Evolutionary conservation across 2,888 invertebrate species (phyloP).

Genomic region (Quadroppia sp.): DNA sequence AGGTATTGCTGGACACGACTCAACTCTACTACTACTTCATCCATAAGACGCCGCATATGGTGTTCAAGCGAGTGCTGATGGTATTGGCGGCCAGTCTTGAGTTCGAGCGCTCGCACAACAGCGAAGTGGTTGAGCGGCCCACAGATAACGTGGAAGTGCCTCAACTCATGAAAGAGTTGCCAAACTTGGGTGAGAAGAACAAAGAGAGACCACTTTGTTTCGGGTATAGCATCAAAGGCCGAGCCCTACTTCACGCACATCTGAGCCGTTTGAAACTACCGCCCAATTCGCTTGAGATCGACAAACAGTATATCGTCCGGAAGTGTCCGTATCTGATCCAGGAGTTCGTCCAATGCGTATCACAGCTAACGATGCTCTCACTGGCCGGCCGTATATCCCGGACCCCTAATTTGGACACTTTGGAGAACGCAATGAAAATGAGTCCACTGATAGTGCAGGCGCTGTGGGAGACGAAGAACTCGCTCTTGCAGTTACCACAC

Average conservation of each 20-base stretch:
- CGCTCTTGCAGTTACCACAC: slow-evolving; percentile 88
- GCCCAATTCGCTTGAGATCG: slow-evolving; percentile 67
- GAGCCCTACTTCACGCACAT: slow-evolving; percentile 93
- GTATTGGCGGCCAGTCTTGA: slow-evolving; percentile 93
- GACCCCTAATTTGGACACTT: slow-evolving; percentile 82
- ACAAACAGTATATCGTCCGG: slow-evolving; percentile 57
- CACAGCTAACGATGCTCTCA: slow-evolving; percentile 84
- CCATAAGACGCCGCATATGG: slow-evolving; percentile 92
- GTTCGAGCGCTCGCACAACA: slow-evolving; percentile 89
- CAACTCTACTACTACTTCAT: slow-evolving; percentile 94
- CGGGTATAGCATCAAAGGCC: slow-evolving; percentile 77
- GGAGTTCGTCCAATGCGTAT: slow-evolving; percentile 94
- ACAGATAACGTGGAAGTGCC: slow-evolving; percentile 94
- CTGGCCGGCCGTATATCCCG: slow-evolving; percentile 80
- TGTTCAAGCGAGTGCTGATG: slow-evolving; percentile 90
- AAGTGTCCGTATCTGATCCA: slow-evolving; percentile 92
- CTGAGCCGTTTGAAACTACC: slow-evolving; percentile 76
- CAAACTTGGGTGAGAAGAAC: slow-evolving; percentile 90
- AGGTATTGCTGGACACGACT: slow-evolving; percentile 90
- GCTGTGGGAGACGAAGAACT: slow-evolving; percentile 90
- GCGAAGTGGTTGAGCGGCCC: slow-evolving; percentile 84
- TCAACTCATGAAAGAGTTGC: slow-evolving; percentile 83
- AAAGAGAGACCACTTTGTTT: slow-evolving; percentile 89
- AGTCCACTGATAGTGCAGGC: slow-evolving; percentile 97
- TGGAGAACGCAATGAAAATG: slow-evolving; percentile 95